Percentiles rank a stretch among this genome's conserved stretches.
These are phyloP conservation scores for Poecile atricapillus DNA, from an alignment of 2,113 vertebrate species.

Conservation along the genomic window DNA sequence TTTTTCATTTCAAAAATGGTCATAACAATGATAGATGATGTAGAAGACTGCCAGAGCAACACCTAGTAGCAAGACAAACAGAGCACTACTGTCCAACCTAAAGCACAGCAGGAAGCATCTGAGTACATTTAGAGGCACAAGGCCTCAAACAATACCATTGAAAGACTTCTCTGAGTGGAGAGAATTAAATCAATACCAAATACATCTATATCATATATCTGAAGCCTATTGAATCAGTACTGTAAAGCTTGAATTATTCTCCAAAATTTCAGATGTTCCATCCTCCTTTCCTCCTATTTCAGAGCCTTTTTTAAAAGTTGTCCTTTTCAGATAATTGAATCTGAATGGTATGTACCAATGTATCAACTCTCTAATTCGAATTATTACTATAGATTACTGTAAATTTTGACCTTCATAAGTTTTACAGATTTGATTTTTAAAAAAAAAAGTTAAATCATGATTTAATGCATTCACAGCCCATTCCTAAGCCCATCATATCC, in stretches of 20 bases:
- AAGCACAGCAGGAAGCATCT: background rate
- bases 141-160: background rate
- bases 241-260: background rate
- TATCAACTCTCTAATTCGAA: background rate
- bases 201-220: background rate
- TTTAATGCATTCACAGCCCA: background rate
- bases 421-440: background rate
- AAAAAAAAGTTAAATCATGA: background rate
- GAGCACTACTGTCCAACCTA: background rate
- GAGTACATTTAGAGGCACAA: background rate
- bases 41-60: background rate
- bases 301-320: background rate
- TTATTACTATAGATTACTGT: background rate
- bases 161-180: background rate
- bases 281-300: background rate
- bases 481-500: background rate
- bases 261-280: background rate
- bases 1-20: background rate
- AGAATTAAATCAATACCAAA: background rate
- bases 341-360: background rate
- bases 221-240: background rate
- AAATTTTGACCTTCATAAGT: background rate
- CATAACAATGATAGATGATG: background rate
- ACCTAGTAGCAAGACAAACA: background rate
- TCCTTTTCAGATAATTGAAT: background rate